phyloP scores from a whole-genome alignment of 2,888 invertebrate genomes.

The Rhaphigaster nebulosa region DNA sequence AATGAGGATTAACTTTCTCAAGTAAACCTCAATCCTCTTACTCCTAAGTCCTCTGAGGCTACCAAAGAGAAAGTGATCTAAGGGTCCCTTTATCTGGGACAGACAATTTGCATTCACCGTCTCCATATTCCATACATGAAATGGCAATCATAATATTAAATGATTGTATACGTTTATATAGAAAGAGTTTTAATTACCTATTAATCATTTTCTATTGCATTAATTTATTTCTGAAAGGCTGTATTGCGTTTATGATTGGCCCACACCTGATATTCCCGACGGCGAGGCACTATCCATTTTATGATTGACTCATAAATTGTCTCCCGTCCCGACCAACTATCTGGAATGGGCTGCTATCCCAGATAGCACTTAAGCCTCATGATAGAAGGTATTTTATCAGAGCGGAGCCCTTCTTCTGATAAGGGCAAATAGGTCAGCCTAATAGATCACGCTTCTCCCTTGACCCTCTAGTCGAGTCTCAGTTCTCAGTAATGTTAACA shows the following conservation, averaged over 20 bases:
- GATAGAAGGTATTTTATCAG: conserved; percentile 24
- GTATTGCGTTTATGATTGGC: not conserved
- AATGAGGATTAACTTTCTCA: no score
- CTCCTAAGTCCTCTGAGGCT: no score
- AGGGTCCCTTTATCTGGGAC: no score
- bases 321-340: not conserved
- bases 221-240: not conserved
- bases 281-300: not conserved
- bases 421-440: not conserved
- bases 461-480: not conserved
- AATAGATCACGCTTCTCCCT: not conserved
- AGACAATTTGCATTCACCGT: no score
- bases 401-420: not conserved
- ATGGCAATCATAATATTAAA: no score
- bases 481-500: not conserved
- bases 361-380: conserved; percentile 22
- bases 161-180: no score
- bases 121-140: no score
- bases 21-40: no score
- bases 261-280: not conserved
- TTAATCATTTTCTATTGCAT: not conserved
- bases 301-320: not conserved
- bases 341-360: not conserved
- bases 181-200: no score
- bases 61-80: no score